Evolutionary conservation across 1,140 invertebrate species (phyloP), one percentile per base, ranked within the genome.

Genomic region (Atta colombica): DNA sequence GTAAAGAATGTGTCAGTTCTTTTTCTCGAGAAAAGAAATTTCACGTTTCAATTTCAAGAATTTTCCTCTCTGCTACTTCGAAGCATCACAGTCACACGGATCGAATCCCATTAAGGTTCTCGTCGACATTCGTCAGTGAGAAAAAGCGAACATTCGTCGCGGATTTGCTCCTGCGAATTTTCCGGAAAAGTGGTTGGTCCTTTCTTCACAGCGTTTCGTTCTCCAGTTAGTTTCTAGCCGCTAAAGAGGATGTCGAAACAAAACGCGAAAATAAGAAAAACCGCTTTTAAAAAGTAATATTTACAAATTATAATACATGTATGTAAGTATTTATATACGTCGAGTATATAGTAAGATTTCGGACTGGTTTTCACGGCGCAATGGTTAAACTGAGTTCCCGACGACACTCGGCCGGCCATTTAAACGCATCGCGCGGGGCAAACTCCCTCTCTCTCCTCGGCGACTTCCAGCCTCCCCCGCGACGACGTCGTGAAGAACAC

Each of bases 301-400:
- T 2, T 45, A 31, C 10, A 49, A 25, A 49, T 69, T 49, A 21
- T 53, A 39, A 14, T 51, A 51, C 4, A 18, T 14, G 21, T 0
- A 21, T 61, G 2, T 60, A 77, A 18, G 10, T 55, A 74, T 53
- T 31, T 74, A 12, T 53, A 28, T 69, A n/a, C n/a, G 14, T 51
- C 7, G 6, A 18, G 21, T 66, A 39, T 21, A 28, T 49, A 21
- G 21, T 21, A 55, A 49, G 72, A 78, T 82, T 69, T 28, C 10
- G 35, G 72, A 78, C 66, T 66, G 77, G 51, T 88, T 92, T 90
- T 89, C 84, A n/a, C 61, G 87, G 51, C 31, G 77, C 74, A 77
- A 86, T 86, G 77, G 71, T 35, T 77, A 88, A 91, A 92, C 91
- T 93, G 91, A 92, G 88, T 88, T 87, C 60, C 39, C 82, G 60